Base-by-base conservation (phyloP, 2,888 invertebrate species). In the Euzetes globulus region DNA sequence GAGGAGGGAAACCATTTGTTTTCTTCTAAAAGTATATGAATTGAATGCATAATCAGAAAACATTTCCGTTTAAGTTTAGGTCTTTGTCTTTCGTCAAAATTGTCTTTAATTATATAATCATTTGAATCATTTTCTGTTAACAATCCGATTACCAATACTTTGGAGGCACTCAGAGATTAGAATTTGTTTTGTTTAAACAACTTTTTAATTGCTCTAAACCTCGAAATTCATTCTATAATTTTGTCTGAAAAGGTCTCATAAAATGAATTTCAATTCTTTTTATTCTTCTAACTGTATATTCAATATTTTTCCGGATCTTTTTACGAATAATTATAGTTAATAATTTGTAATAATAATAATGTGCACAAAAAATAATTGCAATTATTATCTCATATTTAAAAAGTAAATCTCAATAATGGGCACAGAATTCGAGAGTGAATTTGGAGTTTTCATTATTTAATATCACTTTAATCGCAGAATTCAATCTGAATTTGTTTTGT, bases 131-230 rank as follows among this genome's bases (percentile, higher is more conserved):
- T 22, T n/a, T 47, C 70, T 70, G 70, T 70, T 47, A 70, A 70
- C 70, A 70, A 45, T 70, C 70, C 47, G 70, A 47, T 70, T 70
- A 70, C 70, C 70, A 37, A 22, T 70, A 70, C 45, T 27, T 41
- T 25, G 41, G 63, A 70, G 70, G 70, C 70, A 70, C 70, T 70
- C 70, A 65, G 19, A 37, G 63, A 41, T 65, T 19, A 65, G 19
- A 55, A 55, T 55, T 25, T 6, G 5, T 25, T 55, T 13, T 22
- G 5, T 22, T 41, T 41, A 41, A 41, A 41, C 41, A 41, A 41
- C 41, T 41, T 41, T 41, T 41, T 33, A 41, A 41, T 41, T 41
- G 7, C 41, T 41, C 13, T 41, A 41, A 41, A 41, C 41, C 6
- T 41, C 11, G 41, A 41, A 55, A 55, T 55, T 55, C 25, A 25